Conservation (phyloP, 2,888 invertebrate species). For the Petrolisthes cinctipes region DNA sequence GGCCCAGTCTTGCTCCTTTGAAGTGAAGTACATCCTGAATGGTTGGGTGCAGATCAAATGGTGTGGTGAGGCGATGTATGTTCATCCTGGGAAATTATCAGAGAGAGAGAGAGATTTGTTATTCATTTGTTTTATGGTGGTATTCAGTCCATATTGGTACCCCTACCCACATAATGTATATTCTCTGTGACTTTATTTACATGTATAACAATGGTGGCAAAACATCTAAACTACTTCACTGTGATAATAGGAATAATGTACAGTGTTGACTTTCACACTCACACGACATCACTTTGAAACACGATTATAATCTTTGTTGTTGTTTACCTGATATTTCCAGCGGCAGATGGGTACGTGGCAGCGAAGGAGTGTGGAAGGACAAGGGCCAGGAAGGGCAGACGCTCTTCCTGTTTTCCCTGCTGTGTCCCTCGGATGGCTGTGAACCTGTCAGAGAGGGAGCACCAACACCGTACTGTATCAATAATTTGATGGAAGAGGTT, state of each 20-base stretch:
- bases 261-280: not conserved
- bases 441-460: constrained; percentile 73
- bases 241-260: not conserved
- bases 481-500: too few relatives aligned
- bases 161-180: too few relatives aligned
- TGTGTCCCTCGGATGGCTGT: constrained; percentile 84
- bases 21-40: constrained; percentile 78
- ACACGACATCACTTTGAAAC: too few relatives aligned
- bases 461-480: not conserved
- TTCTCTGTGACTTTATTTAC: too few relatives aligned
- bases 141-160: too few relatives aligned
- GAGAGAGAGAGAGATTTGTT: not conserved
- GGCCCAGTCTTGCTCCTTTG: constrained; percentile 65
- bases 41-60: constrained; percentile 90
- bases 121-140: too few relatives aligned
- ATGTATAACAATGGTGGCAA: too few relatives aligned
- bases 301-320: too few relatives aligned
- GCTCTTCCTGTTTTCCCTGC: constrained; percentile 92
- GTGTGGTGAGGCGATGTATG: constrained; percentile 80
- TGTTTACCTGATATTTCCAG: constrained; percentile 71
- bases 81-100: constrained; percentile 72
- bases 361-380: constrained; percentile 81
- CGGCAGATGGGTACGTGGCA: constrained; percentile 75
- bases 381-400: constrained; percentile 88
- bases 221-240: not conserved